Percentiles rank a stretch among this genome's conserved stretches.
Evolutionary conservation across 2,113 vertebrate genomes (phyloP).

Genomic region (rat (Rattus norvegicus)): GRCr8 NC_086021.1:90825501-90826000

Average conservation of each 20-base stretch:
- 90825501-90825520: not conserved
- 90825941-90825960: constrained; percentile 80
- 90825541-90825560: constrained; percentile 3
- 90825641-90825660: constrained; percentile 69
- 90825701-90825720: constrained; percentile 74
- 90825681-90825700: not conserved
- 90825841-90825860: constrained; percentile 15
- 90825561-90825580: constrained; percentile 36
- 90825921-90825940: constrained; percentile 59
- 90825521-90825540: not conserved
- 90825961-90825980: constrained; percentile 67
- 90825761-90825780: constrained; percentile 73
- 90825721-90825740: constrained; percentile 66
- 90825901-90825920: constrained; percentile 15
- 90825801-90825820: constrained; percentile 64
- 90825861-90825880: constrained; percentile 66
- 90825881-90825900: constrained; percentile 5
- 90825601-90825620: constrained; percentile 73
- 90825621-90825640: constrained; percentile 72
- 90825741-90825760: constrained; percentile 61
- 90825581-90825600: constrained; percentile 69
- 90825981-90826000: constrained; percentile 39
- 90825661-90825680: constrained; percentile 62
- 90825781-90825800: constrained; percentile 46
- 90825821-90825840: constrained; percentile 66